Base-by-base conservation (phyloP, 2,797 vertebrate species). In the Rhinatrema bivittatum region DNA sequence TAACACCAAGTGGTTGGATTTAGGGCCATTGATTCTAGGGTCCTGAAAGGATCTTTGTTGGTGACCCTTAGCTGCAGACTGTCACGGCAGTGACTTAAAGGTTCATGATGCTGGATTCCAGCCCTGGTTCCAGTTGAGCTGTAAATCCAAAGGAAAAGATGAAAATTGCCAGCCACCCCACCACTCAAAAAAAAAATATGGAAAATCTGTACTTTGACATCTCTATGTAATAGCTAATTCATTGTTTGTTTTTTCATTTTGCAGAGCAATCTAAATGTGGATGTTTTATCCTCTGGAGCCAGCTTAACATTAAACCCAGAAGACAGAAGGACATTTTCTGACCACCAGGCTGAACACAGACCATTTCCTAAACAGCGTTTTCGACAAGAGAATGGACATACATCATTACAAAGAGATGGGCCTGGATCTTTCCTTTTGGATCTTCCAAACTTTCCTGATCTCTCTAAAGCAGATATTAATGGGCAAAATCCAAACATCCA, bases 401-500 rank as follows among this genome's bases (percentile, higher is more conserved):
- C 85, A 1, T 80, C 78, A 31, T 42, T 91, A 28, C 94, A 91
- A 70, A 82, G 85, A 66, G 91, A 97, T 28, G 81, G 90, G 15
- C 86, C 91, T 0, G 86, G 88, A 24, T 84, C 91, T 8, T 97
- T 97, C 56, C 81, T 97, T 18, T 71, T 98, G 22, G 94, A 97
- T 60, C 86, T 98, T 39, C 91, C 94, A 62, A 97, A 97, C 63
- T 95, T 98, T 65, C 94, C 94, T 5, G 94, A 98, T 68, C 87
- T 98, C 50, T 97, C 94, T 55, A 96, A 94, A 75, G 93, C 91
- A 7, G 92, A 97, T 47, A 92, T 97, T 66, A 94, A 96, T 35
- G 86, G 91, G 26, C 94, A 98, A 70, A 98, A 98, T 61, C 94
- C 94, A 53, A 97, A 98, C 58, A 98, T 98, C 62, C 94, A 98